phyloP scores from a whole-genome alignment of 2,797 vertebrate species.

The Miichthys miiuy region DNA sequence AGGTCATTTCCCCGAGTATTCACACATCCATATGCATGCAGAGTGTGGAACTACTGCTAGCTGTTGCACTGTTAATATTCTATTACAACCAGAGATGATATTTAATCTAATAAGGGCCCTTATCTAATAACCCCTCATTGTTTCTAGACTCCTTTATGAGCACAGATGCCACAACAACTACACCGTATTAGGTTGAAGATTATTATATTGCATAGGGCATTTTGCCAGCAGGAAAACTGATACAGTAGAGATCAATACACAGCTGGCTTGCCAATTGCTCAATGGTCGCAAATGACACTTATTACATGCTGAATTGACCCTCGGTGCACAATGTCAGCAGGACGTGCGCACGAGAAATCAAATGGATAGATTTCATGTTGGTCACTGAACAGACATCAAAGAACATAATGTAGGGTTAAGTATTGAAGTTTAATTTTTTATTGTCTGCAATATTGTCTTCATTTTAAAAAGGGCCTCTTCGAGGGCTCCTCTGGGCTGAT shows the following conservation, averaged over 20 bases:
- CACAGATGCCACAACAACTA: constrained; percentile 40
- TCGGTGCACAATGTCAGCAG: constrained; percentile 17
- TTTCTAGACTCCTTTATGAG: constrained; percentile 40
- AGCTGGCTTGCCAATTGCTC: constrained; percentile 52
- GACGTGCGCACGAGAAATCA: background rate
- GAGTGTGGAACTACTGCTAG: constrained; percentile 15
- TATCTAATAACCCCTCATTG: constrained; percentile 54
- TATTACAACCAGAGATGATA: constrained; percentile 41
- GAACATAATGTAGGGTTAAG: background rate
- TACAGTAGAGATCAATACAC: constrained; percentile 57
- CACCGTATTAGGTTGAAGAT: constrained; percentile 40
- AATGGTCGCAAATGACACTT: constrained; percentile 51
- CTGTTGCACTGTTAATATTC: constrained; percentile 38
- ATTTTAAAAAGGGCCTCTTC: background rate
- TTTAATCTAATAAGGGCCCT: constrained; percentile 60
- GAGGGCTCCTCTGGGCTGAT: constrained; percentile 1
- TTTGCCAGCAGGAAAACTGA: constrained; percentile 52
- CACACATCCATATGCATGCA: constrained; percentile 10
- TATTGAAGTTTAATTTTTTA: background rate
- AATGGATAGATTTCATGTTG: background rate
- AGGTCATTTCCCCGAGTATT: background rate
- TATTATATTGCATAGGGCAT: constrained; percentile 25
- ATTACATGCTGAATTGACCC: constrained; percentile 34
- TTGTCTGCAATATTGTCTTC: constrained; percentile 15
- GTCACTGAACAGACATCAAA: constrained; percentile 2